Evolutionary conservation across 2,888 invertebrate genomes (phyloP).

Genomic region (Leucania comma): DNA sequence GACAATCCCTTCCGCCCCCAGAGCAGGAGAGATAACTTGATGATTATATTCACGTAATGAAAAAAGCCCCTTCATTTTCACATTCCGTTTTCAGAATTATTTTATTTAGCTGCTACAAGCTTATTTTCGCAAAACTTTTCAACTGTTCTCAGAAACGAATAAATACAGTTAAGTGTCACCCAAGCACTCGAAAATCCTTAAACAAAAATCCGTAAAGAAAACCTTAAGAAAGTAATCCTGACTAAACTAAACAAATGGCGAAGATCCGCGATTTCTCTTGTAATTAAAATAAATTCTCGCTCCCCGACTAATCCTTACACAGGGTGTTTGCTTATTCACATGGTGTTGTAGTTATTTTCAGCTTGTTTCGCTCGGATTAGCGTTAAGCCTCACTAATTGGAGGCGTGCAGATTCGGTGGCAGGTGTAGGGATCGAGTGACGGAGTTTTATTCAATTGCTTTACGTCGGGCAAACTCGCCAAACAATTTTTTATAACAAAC

Average conservation of each 20-base stretch:
- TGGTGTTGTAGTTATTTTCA: constrained; percentile 81
- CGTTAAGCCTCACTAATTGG: constrained; percentile 84
- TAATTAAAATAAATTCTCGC: constrained; percentile 78
- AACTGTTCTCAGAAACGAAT: constrained; percentile 1
- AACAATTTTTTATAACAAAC: neutral
- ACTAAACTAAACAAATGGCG: constrained; percentile 60
- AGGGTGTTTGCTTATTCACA: constrained; percentile 76
- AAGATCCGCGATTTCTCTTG: constrained; percentile 55
- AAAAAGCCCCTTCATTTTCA: neutral
- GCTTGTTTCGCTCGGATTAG: constrained; percentile 82
- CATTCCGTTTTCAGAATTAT: neutral
- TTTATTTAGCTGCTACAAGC: neutral
- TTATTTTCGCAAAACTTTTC: neutral
- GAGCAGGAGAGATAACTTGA: too few species aligned
- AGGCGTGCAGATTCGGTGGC: constrained; percentile 72
- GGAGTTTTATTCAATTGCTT: constrained; percentile 37
- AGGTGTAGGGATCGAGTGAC: constrained; percentile 55
- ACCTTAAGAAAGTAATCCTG: constrained; percentile 45
- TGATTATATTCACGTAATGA: too few species aligned
- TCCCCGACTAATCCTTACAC: constrained; percentile 70
- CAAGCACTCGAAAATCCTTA: constrained; percentile 16
- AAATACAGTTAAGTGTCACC: constrained; percentile 44
- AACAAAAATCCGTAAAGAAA: constrained; percentile 35
- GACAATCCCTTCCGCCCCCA: too few species aligned
- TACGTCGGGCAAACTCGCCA: neutral